Evolutionary conservation across 2,797 vertebrate genomes (phyloP), one percentile per base, ranked within the genome.

Genomic region (Sternarchorhynchus goeldii): DNA sequence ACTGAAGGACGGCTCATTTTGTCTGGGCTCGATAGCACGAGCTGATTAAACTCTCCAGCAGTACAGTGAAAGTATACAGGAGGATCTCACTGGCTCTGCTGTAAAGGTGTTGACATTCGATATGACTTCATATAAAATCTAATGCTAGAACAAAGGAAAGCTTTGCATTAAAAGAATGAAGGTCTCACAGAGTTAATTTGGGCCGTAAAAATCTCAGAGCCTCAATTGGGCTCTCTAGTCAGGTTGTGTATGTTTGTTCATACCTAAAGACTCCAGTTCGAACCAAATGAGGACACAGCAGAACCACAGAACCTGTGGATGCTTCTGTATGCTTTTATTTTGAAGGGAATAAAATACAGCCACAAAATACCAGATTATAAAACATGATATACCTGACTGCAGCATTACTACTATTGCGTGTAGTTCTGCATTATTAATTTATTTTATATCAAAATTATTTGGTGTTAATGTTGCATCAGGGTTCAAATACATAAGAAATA

Each of bases 1-100:
- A 34, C n/a, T 34, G 36, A 50, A 41, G 60, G 62, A 72, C 55
- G 73, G 64, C 72, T 14, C 79, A 76, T 80, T 59, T 64, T n/a
- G 64, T 75, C 78, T 69, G 67, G 76, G 75, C 45, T 72, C 29
- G 4, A 34, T 45, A 72, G 75, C 50, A 25, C 78, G 70, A 82
- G 25, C 73, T 83, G 76, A 78, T 82, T 76, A 73, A 66, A 34
- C 50, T 73, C 76, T 31, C 21, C 41, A 77, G 34, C 72, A 59
- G 70, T 56, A 69, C 66, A 70, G 72, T 77, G 59, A 80, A 77
- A 73, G 18, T 58, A 56, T 53, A 69, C 65, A 78, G 77, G 20
- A 12, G 5, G 4, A 69, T 81, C 55, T 74, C 64, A 18, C 64
- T 45, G 6, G n/a, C 36, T 75, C 63, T 71, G 41, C 60, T 17